Base-by-base conservation (phyloP, 2,797 vertebrate species). In the Anomalospiza imberbis region DNA sequence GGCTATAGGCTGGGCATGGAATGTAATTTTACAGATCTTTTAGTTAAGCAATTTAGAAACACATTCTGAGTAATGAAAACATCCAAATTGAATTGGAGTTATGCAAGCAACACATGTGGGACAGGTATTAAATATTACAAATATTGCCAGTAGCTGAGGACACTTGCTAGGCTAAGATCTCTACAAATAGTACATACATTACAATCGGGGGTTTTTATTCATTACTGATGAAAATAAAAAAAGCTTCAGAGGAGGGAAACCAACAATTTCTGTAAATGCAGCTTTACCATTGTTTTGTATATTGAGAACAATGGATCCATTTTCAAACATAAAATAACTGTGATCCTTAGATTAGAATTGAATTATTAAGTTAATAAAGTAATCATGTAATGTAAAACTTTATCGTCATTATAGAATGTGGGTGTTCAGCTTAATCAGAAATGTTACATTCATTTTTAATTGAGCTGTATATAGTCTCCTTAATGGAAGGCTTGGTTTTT, bases 291-390 rank as follows among this genome's bases (percentile, higher is more conserved):
- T 68, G 29, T 62, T 74, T 89, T 91, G 7, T 68, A 29, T 68
- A 19, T 62, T 71, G 53, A 83, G 40, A 73, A 91, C 32, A 83
- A 13, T 54, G 60, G 51, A 89, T 92, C 66, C 48, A 72, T 90
- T 96, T 93, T 83, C 74, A 87, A 88, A 53, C 45, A 80, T 29
- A 68, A 89, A 66, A 70, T 91, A 91, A 73, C 79, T 45, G 93
- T 38, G 13, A 63, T 82, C 62, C 45, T 47, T 92, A 89, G 68
- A 87, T 95, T 93, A 89, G 60, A 72, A 73, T 66, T 60, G 60
- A 77, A 91, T 96, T 83, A 93, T 92, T 91, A 95, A 86, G 47
- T 94, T 97, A 96, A 97, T 96, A 78, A 97, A 95, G 78, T 81
- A 94, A 63, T 85, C 63, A 79, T 78, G 90, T 62, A 45, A 17